Evolutionary conservation across 2,888 invertebrate species (phyloP).

Genomic region (Mylabris sibirica): DNA sequence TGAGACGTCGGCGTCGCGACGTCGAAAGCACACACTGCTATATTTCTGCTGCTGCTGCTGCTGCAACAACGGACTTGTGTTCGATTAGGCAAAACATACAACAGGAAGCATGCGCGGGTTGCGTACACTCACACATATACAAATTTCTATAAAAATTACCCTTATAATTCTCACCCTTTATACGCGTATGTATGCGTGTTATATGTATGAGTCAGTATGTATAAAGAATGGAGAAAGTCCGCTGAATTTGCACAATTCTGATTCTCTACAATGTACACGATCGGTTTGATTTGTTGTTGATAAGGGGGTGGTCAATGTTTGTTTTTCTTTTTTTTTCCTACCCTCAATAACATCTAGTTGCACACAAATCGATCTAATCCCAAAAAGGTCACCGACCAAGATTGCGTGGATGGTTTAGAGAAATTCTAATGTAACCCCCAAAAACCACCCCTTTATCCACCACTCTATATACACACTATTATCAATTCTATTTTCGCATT

Average conservation of each 20-base stretch:
- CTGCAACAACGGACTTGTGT: constrained; percentile 46
- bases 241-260: constrained; percentile 1
- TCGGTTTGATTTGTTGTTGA: background rate
- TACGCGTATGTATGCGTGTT: background rate
- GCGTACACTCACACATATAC: constrained; percentile 9
- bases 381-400: constrained; percentile 11
- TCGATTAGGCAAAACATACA: constrained; percentile 45
- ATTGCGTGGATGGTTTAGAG: constrained; percentile 4
- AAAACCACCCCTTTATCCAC: too few relatives aligned
- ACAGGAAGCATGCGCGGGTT: constrained; percentile 42
- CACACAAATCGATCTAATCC: background rate
- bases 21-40: constrained; percentile 35
- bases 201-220: background rate
- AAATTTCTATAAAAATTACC: background rate
- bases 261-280: background rate
- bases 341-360: background rate
- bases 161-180: background rate
- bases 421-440: background rate
- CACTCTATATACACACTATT: too few relatives aligned
- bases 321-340: background rate
- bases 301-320: background rate
- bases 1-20: constrained; percentile 45
- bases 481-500: too few relatives aligned
- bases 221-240: background rate
- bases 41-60: too few relatives aligned